Evolutionary conservation across 2,113 vertebrate genomes (phyloP).

Genomic region (Cyphomyrus plagiostoma): DNA sequence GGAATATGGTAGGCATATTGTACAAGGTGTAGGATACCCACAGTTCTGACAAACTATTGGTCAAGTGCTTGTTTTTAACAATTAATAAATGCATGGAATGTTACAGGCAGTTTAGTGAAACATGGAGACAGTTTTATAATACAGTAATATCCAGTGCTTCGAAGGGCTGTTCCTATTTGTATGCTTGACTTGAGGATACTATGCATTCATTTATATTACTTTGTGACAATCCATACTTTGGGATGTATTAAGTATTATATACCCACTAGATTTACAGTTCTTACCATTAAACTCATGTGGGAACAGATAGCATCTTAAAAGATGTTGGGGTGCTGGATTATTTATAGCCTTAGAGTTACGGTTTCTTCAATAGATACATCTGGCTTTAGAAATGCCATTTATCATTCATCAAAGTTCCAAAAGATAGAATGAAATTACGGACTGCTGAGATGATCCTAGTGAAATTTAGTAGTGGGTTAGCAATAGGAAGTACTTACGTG

Average conservation of each 20-base stretch:
- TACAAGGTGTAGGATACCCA: background rate
- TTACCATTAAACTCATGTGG: background rate
- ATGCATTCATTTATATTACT: background rate
- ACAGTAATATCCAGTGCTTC: background rate
- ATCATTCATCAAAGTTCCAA: background rate
- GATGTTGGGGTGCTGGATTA: background rate
- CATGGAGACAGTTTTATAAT: background rate
- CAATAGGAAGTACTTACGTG: background rate
- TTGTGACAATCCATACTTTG: background rate
- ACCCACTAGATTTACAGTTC: background rate
- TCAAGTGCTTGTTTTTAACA: background rate
- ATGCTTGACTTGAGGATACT: background rate
- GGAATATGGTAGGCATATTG: background rate
- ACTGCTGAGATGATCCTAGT: background rate
- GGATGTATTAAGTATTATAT: background rate
- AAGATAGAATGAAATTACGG: background rate
- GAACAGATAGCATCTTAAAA: background rate
- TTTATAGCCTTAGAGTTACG: background rate
- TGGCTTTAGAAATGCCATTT: background rate
- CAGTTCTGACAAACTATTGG: background rate
- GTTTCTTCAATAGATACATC: background rate
- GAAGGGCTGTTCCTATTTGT: background rate
- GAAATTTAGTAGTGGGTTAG: background rate
- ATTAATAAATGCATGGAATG: background rate
- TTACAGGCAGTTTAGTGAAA: background rate